Conservation (phyloP, 2,797 vertebrate genomes). For the Delichon dasypus region DNA sequence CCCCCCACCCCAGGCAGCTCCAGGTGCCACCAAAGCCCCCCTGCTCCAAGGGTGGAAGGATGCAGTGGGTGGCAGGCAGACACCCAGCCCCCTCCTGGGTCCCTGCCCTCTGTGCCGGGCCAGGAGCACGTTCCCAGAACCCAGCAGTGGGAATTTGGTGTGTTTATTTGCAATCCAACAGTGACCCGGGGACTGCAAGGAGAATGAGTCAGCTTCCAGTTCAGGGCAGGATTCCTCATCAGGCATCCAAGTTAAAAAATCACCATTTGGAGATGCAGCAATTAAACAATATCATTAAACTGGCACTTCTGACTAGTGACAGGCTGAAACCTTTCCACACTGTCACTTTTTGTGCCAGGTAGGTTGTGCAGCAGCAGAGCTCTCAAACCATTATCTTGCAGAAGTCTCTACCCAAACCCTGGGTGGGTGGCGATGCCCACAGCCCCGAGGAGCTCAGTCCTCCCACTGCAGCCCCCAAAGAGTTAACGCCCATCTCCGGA, state of each 20-base stretch:
- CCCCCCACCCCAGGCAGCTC: accelerated
- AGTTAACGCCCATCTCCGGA: accelerated
- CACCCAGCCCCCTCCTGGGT: background rate
- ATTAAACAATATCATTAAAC: background rate
- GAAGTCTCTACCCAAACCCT: background rate
- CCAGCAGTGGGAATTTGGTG: conserved; percentile 21
- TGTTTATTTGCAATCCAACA: conserved; percentile 9
- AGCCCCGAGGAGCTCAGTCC: background rate
- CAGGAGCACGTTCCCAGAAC: conserved; percentile 3
- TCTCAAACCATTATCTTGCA: background rate
- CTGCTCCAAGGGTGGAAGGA: background rate
- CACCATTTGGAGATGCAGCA: background rate
- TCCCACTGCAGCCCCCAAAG: background rate
- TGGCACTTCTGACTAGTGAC: background rate
- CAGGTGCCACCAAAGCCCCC: background rate
- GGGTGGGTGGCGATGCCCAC: accelerated
- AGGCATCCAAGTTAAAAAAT: background rate
- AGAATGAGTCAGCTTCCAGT: conserved; percentile 38
- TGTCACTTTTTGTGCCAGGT: accelerated
- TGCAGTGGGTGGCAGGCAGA: background rate
- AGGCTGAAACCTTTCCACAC: accelerated
- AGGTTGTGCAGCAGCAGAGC: background rate
- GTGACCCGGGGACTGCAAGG: background rate
- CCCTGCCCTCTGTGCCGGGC: background rate
- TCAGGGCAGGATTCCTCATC: background rate